Base-by-base conservation (phyloP, 2,888 invertebrate species). In the Pseudeuparius sepicola region DNA sequence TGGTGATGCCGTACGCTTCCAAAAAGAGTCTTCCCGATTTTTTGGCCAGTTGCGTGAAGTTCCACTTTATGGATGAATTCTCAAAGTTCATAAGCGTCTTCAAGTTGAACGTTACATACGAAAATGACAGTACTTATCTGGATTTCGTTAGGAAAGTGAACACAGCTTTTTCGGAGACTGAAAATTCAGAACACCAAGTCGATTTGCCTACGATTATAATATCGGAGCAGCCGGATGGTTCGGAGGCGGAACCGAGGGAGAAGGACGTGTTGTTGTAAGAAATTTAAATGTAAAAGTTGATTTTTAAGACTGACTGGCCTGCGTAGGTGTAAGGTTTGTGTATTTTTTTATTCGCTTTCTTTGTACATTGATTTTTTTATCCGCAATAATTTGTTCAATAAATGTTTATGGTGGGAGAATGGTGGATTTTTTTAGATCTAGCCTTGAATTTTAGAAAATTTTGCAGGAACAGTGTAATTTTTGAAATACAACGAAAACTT, bases 121-220 rank as follows among this genome's bases (percentile, higher is more conserved):
- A 35, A n/a, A 41, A 43, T 12, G 28, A 37, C 26, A 24, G 26
- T 2, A 27, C 25, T n/a, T 49, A 39, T 32, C 20, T 31, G 14
- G 46, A 52, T 4, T 41, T 52, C 23, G 27, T 24, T 4, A 37
- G 33, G n/a, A 44, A 45, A 25, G 44, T 49, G 2, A 37, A 45
- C 25, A 30, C 34, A 9, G 49, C 50, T 4, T 31, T 39, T 27
- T 24, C 27, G 14, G 48, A 50, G 33, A 44, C 41, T 14, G 45
- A 49, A n/a, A 34, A 30, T 1, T 39, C 29, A n/a, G 44, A 39
- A 5, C 46, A 41, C 13, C 34, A 26, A 4, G 42, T 36, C 4
- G 40, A 40, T 16, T 37, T 48, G 36, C 50, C 52, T 4, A 44
- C 40, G 28, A 51, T 51, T 24, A 41, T 51, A 14, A 39, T 52